Base-by-base conservation (phyloP, 1,140 invertebrate genomes). In the Dinoponera quadriceps region DNA sequence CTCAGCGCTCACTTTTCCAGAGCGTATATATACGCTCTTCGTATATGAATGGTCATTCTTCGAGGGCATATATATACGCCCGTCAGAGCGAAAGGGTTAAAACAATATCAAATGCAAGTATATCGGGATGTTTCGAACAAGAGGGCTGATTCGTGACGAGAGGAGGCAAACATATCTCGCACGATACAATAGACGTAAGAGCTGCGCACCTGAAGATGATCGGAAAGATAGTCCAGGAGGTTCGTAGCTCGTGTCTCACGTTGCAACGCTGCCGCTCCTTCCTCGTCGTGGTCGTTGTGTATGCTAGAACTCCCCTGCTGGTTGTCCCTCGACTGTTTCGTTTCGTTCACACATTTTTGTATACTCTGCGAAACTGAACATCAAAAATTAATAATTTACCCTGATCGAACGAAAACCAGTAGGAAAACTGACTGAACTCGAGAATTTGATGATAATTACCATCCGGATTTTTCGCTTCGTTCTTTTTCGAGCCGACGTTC, bases 201-300 rank as follows among this genome's bases (percentile, higher is more conserved):
- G 11, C 49, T 63, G 0, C 3, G 77, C 86, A 95, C 95, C 81
- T 95, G 92, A 84, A 95, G 93, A 89, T 96, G 95, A 68, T 95
- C 94, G 0, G 94, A 92, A 38, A 96, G 91, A 89, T 95, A 96
- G 80, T 95, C 94, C 0, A 92, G 90, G 62, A 96, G 87, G 11
- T 92, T 95, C 62, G 59, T 55, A 29, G 62, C 0, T 44, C 0
- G 65, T 13, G 65, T 84, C 2, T 49, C 59, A 62, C 63, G 69
- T 9, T 33, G 51, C 66, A 78, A 63, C n/a, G 65, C 49, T 25
- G 22, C 27, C 1, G 82, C 82, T 59, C 38, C 66, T 18, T 82
- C 84, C 3, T 60, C 14, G 49, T 71, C 57, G 18, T 59, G 51
- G n/a, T 80, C 77, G 11, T 57, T 44, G 51, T 82, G 84, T 71